Conservation (phyloP, 1,140 invertebrate genomes). For the Neoseiulus cucumeris region DNA sequence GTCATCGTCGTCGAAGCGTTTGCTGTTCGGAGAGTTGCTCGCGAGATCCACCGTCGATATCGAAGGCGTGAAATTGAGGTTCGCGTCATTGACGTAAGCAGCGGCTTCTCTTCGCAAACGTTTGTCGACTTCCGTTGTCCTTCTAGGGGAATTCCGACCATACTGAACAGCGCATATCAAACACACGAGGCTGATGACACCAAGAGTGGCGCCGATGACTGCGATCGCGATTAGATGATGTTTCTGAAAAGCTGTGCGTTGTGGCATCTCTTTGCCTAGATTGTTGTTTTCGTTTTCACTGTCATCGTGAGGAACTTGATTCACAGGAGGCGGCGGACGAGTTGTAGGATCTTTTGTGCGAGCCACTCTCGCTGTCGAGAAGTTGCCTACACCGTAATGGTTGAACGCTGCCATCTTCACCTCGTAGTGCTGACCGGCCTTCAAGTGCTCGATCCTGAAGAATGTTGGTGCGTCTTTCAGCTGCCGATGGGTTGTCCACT, state of each 20-base stretch:
- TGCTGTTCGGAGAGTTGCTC: neutral
- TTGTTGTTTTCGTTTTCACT: too few relatives aligned
- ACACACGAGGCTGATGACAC: too few relatives aligned
- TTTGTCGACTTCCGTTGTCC: too few relatives aligned
- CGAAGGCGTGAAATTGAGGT: neutral
- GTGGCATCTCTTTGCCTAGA: too few relatives aligned
- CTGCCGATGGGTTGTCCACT: neutral
- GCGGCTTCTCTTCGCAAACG: neutral
- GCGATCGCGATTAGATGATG: too few relatives aligned
- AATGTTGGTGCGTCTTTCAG: neutral
- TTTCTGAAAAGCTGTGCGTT: too few relatives aligned
- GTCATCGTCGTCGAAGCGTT: too few relatives aligned
- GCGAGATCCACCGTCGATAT: neutral
- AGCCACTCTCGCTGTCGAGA: neutral
- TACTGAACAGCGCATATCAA: too few relatives aligned
- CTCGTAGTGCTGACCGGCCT: neutral
- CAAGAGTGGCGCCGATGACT: too few relatives aligned
- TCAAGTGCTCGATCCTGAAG: neutral
- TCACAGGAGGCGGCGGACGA: too few relatives aligned
- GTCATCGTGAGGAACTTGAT: too few relatives aligned
- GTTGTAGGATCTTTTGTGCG: neutral
- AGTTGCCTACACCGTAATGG: neutral
- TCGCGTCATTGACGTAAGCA: slow-evolving; percentile 1
- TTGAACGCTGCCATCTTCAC: neutral
- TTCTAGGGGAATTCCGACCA: too few relatives aligned